phyloP scores from a whole-genome alignment of 2,888 invertebrate species.

The Melieria omissa region DNA sequence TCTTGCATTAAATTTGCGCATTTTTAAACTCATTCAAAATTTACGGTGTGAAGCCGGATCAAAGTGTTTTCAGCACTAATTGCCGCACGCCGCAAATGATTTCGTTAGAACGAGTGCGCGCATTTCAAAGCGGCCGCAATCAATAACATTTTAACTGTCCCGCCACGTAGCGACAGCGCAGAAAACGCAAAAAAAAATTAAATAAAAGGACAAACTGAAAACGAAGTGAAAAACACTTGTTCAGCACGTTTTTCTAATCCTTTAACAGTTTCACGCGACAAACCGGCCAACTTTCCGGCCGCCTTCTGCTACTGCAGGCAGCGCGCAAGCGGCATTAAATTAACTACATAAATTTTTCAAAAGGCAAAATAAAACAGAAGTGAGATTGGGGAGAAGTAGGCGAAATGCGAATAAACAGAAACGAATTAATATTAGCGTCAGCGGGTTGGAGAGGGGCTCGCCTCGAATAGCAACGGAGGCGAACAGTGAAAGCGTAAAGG shows the following conservation, averaged over 20 bases:
- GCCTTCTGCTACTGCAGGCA: neutral
- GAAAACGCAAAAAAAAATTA: neutral
- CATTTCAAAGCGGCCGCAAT: neutral
- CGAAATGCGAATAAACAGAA: neutral
- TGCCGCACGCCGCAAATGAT: too few species aligned
- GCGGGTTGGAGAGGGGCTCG: too few species aligned
- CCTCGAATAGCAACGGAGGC: neutral
- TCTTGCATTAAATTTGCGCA: too few species aligned
- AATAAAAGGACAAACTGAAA: neutral
- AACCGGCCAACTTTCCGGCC: neutral
- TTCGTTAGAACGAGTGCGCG: too few species aligned
- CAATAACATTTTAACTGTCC: neutral
- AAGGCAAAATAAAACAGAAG: neutral
- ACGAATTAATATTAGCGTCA: neutral
- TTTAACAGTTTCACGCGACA: conserved; percentile 6
- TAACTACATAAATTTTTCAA: conserved; percentile 22
- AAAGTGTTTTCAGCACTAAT: too few species aligned
- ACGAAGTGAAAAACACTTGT: conserved; percentile 19
- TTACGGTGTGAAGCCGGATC: too few species aligned
- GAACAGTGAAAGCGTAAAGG: neutral
- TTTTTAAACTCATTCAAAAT: too few species aligned
- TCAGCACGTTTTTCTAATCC: conserved; percentile 18
- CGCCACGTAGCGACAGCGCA: neutral
- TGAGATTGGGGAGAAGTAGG: neutral
- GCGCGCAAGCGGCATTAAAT: conserved; percentile 20